Conservation (phyloP, 2,113 vertebrate genomes). For the Megaptera novaeangliae region DNA sequence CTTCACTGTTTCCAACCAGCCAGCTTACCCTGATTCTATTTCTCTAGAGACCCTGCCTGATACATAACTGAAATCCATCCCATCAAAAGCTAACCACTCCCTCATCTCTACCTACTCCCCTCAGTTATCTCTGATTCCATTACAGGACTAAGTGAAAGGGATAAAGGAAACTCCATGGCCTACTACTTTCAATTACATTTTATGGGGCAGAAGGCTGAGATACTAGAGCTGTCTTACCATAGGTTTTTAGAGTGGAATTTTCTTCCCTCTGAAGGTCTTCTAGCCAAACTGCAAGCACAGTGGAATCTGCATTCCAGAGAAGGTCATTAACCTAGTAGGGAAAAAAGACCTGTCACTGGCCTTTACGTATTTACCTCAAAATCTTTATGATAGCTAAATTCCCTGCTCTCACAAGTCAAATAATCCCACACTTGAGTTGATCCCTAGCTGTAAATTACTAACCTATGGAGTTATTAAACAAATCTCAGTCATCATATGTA, state of each 20-base stretch:
- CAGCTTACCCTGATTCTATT: neutral
- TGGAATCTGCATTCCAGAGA: slow-evolving; percentile 96
- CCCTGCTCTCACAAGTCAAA: neutral
- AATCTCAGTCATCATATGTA: neutral
- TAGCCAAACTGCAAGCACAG: slow-evolving; percentile 90
- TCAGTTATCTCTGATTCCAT: neutral
- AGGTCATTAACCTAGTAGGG: slow-evolving; percentile 89
- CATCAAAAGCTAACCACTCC: neutral
- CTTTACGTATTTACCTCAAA: neutral
- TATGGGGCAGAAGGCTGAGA: neutral
- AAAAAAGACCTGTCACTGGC: neutral
- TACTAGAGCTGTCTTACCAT: slow-evolving; percentile 78
- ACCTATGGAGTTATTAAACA: neutral
- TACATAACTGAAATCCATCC: neutral
- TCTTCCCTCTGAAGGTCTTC: slow-evolving; percentile 84
- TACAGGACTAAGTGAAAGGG: neutral
- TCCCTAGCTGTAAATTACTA: neutral
- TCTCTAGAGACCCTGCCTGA: neutral
- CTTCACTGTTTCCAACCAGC: neutral
- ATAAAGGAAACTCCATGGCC: neutral
- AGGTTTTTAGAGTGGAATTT: slow-evolving; percentile 72
- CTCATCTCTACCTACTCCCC: neutral
- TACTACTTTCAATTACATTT: neutral
- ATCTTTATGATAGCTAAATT: neutral
- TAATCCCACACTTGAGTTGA: neutral